Base-by-base conservation (phyloP, 1,140 invertebrate genomes). In the Theocolax elegans region DNA sequence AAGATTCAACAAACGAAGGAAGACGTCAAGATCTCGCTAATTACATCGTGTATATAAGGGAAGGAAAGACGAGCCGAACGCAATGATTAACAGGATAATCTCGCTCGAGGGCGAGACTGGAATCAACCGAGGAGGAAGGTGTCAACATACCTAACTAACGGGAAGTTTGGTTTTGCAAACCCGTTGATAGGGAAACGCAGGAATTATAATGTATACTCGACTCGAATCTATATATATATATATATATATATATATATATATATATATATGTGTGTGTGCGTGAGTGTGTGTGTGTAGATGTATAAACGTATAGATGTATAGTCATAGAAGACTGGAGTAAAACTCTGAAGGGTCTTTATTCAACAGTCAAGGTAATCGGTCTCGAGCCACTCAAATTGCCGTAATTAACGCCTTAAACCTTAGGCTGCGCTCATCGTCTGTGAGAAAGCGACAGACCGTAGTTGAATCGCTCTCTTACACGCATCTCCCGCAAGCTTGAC, bases 131-230 rank as follows among this genome's bases (percentile, higher is more conserved):
- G 7, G 17, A 40, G 3, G 2, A 44, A 27, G 25, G 21, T 46
- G 58, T 60, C 40, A 60, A 60, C 58, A 60, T n/a, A 31, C 40
- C 42, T 60, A 60, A 60, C 42, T 60, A 60, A 60, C 54, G 12
- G 53, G 35, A 38, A 59, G 17, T 13, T 56, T 12, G 21, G n/a
- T 8, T 27, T 25, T 25, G 12, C 21, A 13, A 17, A 53, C 25
- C 4, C 2, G 27, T 17, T 23, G 9, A 12, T 54, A 56, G 15
- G 12, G 2, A 58, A 2, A 2, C 19, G 15, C 54, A 7, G 19
- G 42, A 9, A 6, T 15, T 10, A 23, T 58, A 58, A 42, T 58
- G 10, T 35, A 54, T 29, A 48, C n/a, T 21, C 23, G 49, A n/a
- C n/a, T n/a, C n/a, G n/a, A n/a, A n/a, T n/a, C n/a, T n/a, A n/a